Base-by-base conservation (phyloP, 2,113 vertebrate genomes). In the Ibidorhyncha struthersii region DNA sequence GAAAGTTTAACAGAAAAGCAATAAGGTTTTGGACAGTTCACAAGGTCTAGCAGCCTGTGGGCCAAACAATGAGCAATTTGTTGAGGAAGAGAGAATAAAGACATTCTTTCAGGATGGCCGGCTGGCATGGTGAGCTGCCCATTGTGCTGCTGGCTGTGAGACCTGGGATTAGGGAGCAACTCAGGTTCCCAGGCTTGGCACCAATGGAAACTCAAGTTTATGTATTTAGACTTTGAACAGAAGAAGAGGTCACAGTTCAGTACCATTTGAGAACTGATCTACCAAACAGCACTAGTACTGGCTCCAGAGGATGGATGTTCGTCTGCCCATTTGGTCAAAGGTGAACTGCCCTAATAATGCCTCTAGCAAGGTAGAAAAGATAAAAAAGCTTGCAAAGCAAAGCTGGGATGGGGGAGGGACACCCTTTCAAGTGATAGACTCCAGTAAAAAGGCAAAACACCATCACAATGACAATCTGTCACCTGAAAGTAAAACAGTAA, bases 211-310 rank as follows among this genome's bases (percentile, higher is more conserved):
- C 76, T 92, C 70, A 85, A 95, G 95, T 96, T 97, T 94, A 95
- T 85, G 89, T 91, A 61, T 93, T 93, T 95, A 95, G 93, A 84
- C 95, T 97, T 97, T 97, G 95, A 97, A 97, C 90, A 98, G 94
- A 94, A 95, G 90, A 96, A 82, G 83, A 96, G 97, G 97, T 98
- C 97, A 97, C 91, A 97, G 96, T 97, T 97, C 97, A 97, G 91
- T 69, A 94, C 84, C 86, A 67, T 95, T 96, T 97, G 95, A 96
- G 96, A 96, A 80, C 77, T 90, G 86, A 96, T 94, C 93, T 94
- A 96, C 95, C 94, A 96, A 96, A 95, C 84, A 94, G 70, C 53
- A 18, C 92, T 91, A 81, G 70, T 84, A 56, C 61, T 95, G 94
- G 84, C 97, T 97, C 93, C 96, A 96, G 97, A 97, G 96, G 89